Conservation (phyloP, 2,113 vertebrate genomes). For the Natator depressus region DNA sequence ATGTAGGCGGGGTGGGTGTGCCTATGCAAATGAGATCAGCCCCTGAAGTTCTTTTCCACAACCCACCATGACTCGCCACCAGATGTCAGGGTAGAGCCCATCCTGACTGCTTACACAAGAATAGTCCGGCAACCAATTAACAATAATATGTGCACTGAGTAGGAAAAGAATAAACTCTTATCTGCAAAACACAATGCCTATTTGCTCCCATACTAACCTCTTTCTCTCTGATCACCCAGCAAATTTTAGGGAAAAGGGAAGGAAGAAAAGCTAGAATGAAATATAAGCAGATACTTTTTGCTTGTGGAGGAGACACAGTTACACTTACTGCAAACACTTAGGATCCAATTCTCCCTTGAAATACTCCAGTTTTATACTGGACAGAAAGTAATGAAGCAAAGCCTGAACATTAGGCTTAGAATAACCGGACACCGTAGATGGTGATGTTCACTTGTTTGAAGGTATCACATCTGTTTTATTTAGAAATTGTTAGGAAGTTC, state of each 20-base stretch:
- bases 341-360: conserved; percentile 42
- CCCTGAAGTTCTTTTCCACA: too few species aligned
- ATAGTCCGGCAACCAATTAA: conserved; percentile 15
- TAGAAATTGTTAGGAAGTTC: neutral
- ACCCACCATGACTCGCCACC: too few species aligned
- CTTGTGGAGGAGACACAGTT: conserved; percentile 29
- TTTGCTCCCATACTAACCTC: neutral
- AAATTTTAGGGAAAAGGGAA: neutral
- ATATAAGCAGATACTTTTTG: neutral
- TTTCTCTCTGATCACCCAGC: conserved; percentile 3
- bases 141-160: conserved; percentile 33
- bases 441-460: conserved; percentile 58
- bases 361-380: conserved; percentile 41
- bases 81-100: too few species aligned
- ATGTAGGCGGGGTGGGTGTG: too few species aligned
- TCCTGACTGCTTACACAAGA: neutral
- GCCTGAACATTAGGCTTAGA: conserved; percentile 53
- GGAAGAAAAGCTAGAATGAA: neutral
- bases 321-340: neutral
- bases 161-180: conserved; percentile 50
- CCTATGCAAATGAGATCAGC: too few species aligned
- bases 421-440: conserved; percentile 58
- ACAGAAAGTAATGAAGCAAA: conserved; percentile 51
- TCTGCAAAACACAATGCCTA: conserved; percentile 19
- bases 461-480: conserved; percentile 47